Base-by-base conservation (phyloP, 2,888 invertebrate genomes). In the Drosophila paranaensis region DNA sequence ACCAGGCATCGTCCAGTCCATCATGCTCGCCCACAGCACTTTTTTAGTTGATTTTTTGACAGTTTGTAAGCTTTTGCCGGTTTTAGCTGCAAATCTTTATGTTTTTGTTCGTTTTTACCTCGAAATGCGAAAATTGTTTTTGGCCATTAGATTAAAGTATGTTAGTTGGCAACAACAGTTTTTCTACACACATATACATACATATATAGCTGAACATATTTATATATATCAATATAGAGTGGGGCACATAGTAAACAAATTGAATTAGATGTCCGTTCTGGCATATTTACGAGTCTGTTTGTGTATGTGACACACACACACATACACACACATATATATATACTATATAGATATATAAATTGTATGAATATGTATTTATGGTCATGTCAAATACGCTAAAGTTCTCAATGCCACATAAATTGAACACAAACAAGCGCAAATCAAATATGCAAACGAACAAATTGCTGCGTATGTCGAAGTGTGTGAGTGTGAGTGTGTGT, bases 361-460 rank as follows among this genome's bases (percentile, higher is more conserved):
- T 46, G 54, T 39, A 60, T 64, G 64, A 35, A 50, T 73, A 61
- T 81, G 66, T 76, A 60, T 81, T 56, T 70, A 80, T 58, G 67
- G 72, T 46, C 74, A 79, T 84, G 88, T 85, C 85, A 83, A 83
- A 88, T 81, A 71, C 74, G 79, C 79, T 71, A 76, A 85, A 87
- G 68, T 87, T 79, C 89, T 84, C 88, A 71, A 77, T 89, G 83
- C 89, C 81, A 82, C 81, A 88, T 88, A 86, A 88, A 88, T 88
- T 83, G 80, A 69, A 68, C 77, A 85, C 70, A 75, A 62, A 58
- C 78, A 83, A 69, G 71, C 67, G 65, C 76, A 81, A 85, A 85
- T 85, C 84, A 85, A 85, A 81, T 87, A 85, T 87, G 84, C 84
- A 87, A 85, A 89, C 89, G 89, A 81, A 74, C 77, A 84, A 87